Evolutionary conservation across 2,797 vertebrate species (phyloP).

Genomic region (Sebastes cheni): DNA sequence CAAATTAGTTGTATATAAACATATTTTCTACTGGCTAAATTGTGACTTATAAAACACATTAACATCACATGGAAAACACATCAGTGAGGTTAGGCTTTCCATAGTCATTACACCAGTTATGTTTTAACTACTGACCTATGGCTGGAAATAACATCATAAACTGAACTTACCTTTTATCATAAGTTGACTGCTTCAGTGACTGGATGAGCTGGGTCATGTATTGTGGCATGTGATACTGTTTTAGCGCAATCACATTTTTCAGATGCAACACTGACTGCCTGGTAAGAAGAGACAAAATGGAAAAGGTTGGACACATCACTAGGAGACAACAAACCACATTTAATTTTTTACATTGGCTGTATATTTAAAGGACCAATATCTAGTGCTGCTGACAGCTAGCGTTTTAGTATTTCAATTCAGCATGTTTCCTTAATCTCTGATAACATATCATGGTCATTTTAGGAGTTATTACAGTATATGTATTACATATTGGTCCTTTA

Average conservation of each 20-base stretch:
- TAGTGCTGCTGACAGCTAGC: too few relatives aligned
- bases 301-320: background rate
- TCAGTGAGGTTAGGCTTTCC: background rate
- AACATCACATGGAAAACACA: background rate
- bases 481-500: background rate
- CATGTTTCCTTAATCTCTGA: too few relatives aligned
- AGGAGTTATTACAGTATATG: fast-evolving
- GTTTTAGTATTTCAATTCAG: too few relatives aligned
- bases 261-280: conserved; percentile 53
- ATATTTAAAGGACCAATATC: background rate
- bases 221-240: background rate
- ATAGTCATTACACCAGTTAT: background rate
- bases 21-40: background rate
- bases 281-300: background rate
- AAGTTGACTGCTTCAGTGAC: conserved; percentile 7
- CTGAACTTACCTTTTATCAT: conserved; percentile 27
- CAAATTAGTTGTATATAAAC: background rate
- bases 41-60: background rate
- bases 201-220: conserved; percentile 43
- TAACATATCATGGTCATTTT: too few relatives aligned
- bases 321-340: background rate
- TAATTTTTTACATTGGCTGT: background rate
- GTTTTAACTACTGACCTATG: background rate
- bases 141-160: background rate
- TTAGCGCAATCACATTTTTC: background rate